Percentiles rank a stretch among this genome's conserved stretches.
These are phyloP conservation scores for Dorcus parallelipipedus DNA, from an alignment of 2,888 invertebrate genomes.

Conservation along the genomic window DNA sequence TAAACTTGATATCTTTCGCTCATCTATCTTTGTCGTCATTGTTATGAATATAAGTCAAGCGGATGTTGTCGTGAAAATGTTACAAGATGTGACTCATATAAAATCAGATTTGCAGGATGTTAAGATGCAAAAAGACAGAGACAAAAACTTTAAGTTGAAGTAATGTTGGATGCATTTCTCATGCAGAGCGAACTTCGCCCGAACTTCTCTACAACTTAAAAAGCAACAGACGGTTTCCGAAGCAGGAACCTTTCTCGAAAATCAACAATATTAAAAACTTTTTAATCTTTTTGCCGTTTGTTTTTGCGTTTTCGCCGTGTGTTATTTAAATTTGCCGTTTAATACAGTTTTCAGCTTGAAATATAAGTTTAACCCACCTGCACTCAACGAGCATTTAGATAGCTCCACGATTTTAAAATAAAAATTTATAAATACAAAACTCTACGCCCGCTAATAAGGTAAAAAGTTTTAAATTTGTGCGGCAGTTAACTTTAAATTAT, in stretches of 20 bases:
- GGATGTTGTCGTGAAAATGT: background rate
- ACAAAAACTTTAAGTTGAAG: slow-evolving; percentile 19
- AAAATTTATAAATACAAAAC: too few species aligned
- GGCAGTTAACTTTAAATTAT: too few species aligned
- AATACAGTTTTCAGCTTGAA: too few species aligned
- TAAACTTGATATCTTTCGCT: background rate
- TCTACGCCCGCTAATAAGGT: too few species aligned
- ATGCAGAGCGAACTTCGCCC: slow-evolving; percentile 20
- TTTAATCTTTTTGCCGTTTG: too few species aligned
- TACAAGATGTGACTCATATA: background rate
- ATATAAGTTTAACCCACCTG: too few species aligned
- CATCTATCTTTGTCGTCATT: background rate
- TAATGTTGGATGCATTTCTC: slow-evolving; percentile 23
- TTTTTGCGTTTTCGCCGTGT: too few species aligned
- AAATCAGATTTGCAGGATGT: background rate
- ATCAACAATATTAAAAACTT: background rate
- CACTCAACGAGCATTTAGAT: too few species aligned
- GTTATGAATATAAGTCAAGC: background rate
- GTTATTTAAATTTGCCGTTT: too few species aligned
- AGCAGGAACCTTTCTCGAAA: background rate
- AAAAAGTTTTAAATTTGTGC: too few species aligned
- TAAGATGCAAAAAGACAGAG: slow-evolving; percentile 7
- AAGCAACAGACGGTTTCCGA: slow-evolving; percentile 21
- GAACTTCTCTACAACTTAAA: slow-evolving; percentile 22
- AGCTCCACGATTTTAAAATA: too few species aligned